A percentile compares a stretch with the other conserved stretches of the same genome.
Evolutionary conservation across 2,113 vertebrate species (phyloP).

Genomic region (Channa argus): DNA sequence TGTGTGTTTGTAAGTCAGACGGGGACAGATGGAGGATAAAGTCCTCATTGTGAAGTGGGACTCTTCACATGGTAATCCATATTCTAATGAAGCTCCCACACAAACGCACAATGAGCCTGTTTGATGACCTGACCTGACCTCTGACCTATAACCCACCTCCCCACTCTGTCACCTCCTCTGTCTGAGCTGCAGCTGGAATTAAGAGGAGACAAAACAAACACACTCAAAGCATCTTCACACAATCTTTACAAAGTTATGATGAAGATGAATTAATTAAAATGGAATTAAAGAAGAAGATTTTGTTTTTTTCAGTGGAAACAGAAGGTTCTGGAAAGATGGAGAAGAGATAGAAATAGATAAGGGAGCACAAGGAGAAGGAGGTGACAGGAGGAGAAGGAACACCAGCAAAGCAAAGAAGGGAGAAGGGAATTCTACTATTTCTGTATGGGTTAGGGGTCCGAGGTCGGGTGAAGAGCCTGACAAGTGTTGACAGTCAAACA

Average conservation of each 20-base stretch:
- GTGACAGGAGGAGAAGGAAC: too few species aligned
- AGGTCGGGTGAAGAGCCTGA: constrained; percentile 13
- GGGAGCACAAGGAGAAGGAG: too few species aligned
- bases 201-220: not conserved
- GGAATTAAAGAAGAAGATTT: too few species aligned
- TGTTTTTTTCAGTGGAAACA: too few species aligned
- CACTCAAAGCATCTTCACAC: not conserved
- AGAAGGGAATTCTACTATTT: not conserved
- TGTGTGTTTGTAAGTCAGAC: not conserved
- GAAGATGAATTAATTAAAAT: too few species aligned
- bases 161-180: not conserved
- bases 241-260: too few species aligned
- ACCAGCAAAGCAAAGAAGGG: too few species aligned
- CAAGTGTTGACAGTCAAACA: not conserved
- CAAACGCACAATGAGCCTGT: constrained; percentile 18
- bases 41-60: constrained; percentile 61
- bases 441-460: constrained; percentile 30
- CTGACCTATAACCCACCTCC: constrained; percentile 7
- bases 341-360: too few species aligned
- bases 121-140: constrained; percentile 59
- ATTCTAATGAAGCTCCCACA: constrained; percentile 58
- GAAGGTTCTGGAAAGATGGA: too few species aligned
- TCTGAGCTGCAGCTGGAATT: constrained; percentile 40
- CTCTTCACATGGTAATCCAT: constrained; percentile 69
- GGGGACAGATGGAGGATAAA: constrained; percentile 47